Percentiles rank a stretch among this genome's conserved stretches.
Evolutionary conservation across 2,797 vertebrate genomes (phyloP).

Genomic region (Pitangus sulphuratus): DNA sequence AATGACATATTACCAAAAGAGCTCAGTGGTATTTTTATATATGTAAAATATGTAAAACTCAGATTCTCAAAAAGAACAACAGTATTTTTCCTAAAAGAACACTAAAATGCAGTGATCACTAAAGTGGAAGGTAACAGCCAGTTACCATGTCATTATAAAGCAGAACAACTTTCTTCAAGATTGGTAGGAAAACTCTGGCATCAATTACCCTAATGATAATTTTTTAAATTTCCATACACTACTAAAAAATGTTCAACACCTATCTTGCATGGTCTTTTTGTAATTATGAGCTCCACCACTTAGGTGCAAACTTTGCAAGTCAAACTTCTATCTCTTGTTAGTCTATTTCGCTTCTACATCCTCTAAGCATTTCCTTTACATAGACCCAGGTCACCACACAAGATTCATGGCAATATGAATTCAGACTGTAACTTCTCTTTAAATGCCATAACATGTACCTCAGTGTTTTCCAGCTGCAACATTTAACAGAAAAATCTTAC

Average conservation of each 20-base stretch:
- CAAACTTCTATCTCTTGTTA: neutral
- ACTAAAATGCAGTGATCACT: neutral
- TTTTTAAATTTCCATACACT: neutral
- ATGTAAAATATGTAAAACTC: neutral
- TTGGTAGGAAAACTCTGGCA: neutral
- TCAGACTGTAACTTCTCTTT: neutral
- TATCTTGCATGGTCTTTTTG: neutral
- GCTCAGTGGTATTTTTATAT: neutral
- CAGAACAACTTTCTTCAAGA: neutral
- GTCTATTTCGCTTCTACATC: neutral
- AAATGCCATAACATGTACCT: neutral
- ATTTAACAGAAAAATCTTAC: neutral
- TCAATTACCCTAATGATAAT: neutral
- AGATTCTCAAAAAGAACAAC: neutral
- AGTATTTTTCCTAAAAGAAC: neutral
- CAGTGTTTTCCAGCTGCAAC: neutral
- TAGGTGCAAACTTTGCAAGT: neutral
- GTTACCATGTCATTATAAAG: neutral
- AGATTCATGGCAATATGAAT: neutral
- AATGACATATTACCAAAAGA: neutral
- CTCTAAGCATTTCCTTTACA: neutral
- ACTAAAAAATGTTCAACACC: neutral
- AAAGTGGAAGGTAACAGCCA: neutral
- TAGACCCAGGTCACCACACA: neutral
- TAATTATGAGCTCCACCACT: neutral